phyloP scores from a whole-genome alignment of 2,888 invertebrate genomes.

The Scrobipalpa costella region DNA sequence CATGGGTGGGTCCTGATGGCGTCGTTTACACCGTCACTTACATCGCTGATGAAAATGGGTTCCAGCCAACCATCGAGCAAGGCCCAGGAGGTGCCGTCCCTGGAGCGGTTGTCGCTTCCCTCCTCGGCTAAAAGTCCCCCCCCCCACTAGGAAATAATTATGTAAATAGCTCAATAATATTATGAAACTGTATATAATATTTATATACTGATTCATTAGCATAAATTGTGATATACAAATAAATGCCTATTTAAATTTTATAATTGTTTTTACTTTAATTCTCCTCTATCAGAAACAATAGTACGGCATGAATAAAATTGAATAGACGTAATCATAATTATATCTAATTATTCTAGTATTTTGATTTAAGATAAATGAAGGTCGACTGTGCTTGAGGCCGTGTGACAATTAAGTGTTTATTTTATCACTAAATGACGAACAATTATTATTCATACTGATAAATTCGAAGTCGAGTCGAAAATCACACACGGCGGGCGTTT shows the following conservation, averaged over 20 bases:
- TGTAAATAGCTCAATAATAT: constrained; percentile 50
- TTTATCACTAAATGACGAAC: too few species aligned
- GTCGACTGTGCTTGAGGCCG: too few species aligned
- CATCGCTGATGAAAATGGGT: constrained; percentile 78
- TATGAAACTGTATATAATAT: constrained; percentile 70
- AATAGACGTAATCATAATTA: background rate
- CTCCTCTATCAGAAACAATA: background rate
- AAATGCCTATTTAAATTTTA: constrained; percentile 24
- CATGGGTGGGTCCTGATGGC: constrained; percentile 81
- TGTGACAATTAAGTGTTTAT: too few species aligned
- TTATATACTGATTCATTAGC: constrained; percentile 62
- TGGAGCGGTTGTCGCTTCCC: constrained; percentile 61
- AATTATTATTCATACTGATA: too few species aligned
- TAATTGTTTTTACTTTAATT: background rate
- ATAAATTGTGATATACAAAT: constrained; percentile 36
- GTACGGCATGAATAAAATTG: background rate
- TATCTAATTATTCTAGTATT: background rate
- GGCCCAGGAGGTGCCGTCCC: constrained; percentile 66
- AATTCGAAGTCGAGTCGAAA: too few species aligned
- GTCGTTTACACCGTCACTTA: constrained; percentile 81
- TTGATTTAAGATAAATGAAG: background rate
- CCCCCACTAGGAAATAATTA: constrained; percentile 38
- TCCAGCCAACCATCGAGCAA: constrained; percentile 72
- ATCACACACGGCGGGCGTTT: too few species aligned
- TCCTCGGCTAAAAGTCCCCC: constrained; percentile 55